Base-by-base conservation (phyloP, 2,113 vertebrate genomes). In the Ptyas mucosa region DNA sequence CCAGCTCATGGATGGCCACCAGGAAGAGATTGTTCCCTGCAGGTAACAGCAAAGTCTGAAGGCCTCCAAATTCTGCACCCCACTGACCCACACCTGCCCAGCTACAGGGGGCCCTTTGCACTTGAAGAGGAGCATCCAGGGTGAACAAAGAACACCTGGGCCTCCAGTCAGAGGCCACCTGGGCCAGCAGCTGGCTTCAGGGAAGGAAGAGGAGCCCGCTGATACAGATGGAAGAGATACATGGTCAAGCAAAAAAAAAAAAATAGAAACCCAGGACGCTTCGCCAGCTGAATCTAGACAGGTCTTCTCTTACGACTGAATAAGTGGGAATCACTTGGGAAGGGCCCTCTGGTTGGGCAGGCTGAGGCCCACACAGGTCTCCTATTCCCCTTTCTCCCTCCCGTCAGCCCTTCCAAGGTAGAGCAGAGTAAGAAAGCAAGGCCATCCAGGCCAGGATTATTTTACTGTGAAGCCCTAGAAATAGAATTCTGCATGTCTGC, bases 1-100 rank as follows among this genome's bases (percentile, higher is more conserved):
- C 99, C 49, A 99, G 97, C 95, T 99, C 99, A 0, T 99, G 99
- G 64, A 99, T 97, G 0, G 99, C 99, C 86, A 99, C 99, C 96
- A 99, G 96, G 96, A 99, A 99, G 89, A 99, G 98, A 95, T 99
- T 99, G 39, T 99, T 98, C 87, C 99, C 99, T 99, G 95, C 1
- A 64, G 69, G 0, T 39, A 10, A 53, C 39, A 14, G 34, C 34
- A 87, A 29, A 87, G 64, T 9, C 55, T 20, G 3, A 49, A 0
- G 0, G 46, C n/a, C 18, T 0, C 0, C 3, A 54, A 1, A 7
- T 26, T 24, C 54, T n/a, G 49, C 21, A 53, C 8, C n/a, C 10
- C 29, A 20, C 89, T 34, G 5, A 43, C 26, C 24, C 1, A 49
- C 7, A 0, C 20, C 15, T 61, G 39, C 14, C 49, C 26, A n/a